phyloP scores from a whole-genome alignment of 2,888 invertebrate species.

The Rhingia campestris region DNA sequence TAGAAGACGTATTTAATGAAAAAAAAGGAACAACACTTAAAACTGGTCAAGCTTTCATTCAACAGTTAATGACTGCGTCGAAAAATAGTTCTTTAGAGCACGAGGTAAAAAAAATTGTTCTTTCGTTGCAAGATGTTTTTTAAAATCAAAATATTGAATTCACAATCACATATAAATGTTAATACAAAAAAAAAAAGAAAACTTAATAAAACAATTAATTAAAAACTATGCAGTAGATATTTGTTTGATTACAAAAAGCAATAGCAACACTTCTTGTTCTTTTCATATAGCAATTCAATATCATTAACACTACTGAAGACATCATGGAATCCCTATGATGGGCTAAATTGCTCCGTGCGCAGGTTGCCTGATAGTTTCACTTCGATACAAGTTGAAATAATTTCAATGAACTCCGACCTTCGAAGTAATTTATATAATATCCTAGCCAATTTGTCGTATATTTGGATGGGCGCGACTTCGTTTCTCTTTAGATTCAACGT shows the following conservation, averaged over 20 bases:
- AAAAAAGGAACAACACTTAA: neutral
- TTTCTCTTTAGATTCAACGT: neutral
- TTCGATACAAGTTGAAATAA: too few relatives aligned
- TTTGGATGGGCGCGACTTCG: neutral
- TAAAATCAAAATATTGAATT: neutral
- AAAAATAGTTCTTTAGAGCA: too few relatives aligned
- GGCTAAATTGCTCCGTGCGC: too few relatives aligned
- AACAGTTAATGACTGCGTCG: too few relatives aligned
- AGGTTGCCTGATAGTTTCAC: too few relatives aligned
- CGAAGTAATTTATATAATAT: too few relatives aligned
- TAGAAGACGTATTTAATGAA: neutral
- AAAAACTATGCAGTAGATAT: slow-evolving; percentile 4
- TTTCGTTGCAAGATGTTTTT: too few relatives aligned
- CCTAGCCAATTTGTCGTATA: neutral
- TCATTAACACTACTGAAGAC: neutral
- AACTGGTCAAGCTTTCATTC: neutral
- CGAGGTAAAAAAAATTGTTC: too few relatives aligned
- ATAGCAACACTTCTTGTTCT: neutral
- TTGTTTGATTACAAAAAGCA: too few relatives aligned
- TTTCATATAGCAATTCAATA: neutral
- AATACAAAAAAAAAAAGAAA: neutral
- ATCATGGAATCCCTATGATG: neutral
- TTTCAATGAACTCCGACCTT: too few relatives aligned
- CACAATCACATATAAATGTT: neutral
- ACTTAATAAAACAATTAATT: slow-evolving; percentile 77